These are phyloP conservation scores for Aphodius sticticus DNA, from an alignment of 2,888 invertebrate genomes.

Conservation along the genomic window DNA sequence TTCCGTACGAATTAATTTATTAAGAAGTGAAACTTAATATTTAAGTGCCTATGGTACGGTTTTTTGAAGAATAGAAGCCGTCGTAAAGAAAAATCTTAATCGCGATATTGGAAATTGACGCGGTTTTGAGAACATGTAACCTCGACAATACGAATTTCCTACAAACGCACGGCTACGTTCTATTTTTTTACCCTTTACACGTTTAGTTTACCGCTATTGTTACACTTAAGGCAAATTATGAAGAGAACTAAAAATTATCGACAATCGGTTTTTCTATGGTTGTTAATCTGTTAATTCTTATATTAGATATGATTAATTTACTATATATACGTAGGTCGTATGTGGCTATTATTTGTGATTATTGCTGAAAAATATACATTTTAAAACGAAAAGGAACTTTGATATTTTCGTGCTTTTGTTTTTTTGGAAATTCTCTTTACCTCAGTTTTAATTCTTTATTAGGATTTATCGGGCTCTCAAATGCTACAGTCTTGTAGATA, in stretches of 20 bases:
- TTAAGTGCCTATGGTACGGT: slow-evolving; percentile 35
- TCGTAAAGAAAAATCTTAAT: slow-evolving; percentile 16
- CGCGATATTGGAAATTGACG: background rate
- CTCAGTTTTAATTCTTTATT: background rate
- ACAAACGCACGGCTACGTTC: background rate
- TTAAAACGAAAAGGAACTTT: slow-evolving; percentile 19
- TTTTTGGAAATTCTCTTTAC: slow-evolving; percentile 4
- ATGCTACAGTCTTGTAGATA: background rate
- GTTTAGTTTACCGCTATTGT: background rate
- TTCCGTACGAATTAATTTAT: slow-evolving; percentile 32
- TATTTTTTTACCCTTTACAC: slow-evolving; percentile 4
- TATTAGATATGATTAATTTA: slow-evolving; percentile 38
- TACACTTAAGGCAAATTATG: slow-evolving; percentile 8
- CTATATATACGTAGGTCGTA: slow-evolving; percentile 34
- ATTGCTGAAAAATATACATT: slow-evolving; percentile 28
- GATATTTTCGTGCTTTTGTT: slow-evolving; percentile 6
- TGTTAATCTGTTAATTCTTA: slow-evolving; percentile 45
- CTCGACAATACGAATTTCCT: background rate
- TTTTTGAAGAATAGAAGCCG: slow-evolving; percentile 24
- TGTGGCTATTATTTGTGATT: slow-evolving; percentile 36
- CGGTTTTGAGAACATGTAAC: background rate
- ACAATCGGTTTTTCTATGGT: slow-evolving; percentile 51
- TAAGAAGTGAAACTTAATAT: slow-evolving; percentile 23
- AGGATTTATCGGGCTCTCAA: background rate
- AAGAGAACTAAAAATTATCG: slow-evolving; percentile 34